A percentile compares a stretch with the other conserved stretches of the same genome.
phyloP scores from a whole-genome alignment of 2,797 vertebrate species.

The Tokudaia tokunoshimensis region DNA sequence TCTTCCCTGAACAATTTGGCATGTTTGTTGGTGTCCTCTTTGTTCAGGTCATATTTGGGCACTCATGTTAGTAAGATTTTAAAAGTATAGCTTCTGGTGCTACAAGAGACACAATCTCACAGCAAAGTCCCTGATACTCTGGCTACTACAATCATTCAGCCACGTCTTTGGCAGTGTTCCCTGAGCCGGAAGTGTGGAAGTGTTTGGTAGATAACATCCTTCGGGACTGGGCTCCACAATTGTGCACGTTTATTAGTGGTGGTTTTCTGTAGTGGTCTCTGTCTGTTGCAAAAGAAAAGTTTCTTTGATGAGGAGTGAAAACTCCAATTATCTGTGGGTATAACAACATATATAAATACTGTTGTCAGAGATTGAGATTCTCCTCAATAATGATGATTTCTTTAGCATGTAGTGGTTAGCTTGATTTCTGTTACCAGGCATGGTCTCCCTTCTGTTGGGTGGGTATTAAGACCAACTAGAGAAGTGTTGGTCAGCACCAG shows the following conservation, averaged over 20 bases:
- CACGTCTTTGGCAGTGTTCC: too few species aligned
- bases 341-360: neutral
- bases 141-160: neutral
- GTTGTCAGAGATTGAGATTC: neutral
- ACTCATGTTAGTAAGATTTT: neutral
- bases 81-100: neutral
- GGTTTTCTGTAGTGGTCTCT: neutral
- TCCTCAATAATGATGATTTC: neutral
- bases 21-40: neutral
- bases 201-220: neutral
- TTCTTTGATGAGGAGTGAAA: neutral
- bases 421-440: neutral
- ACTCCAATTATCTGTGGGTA: neutral
- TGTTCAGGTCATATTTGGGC: neutral
- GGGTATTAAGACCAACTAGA: neutral
- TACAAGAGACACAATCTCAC: neutral
- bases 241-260: too few species aligned
- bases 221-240: neutral
- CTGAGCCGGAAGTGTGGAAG: too few species aligned
- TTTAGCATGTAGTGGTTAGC: neutral
- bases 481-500: neutral
- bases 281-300: neutral
- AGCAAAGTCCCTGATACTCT: neutral
- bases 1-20: neutral
- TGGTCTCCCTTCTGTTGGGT: neutral